Conservation (phyloP, 1,140 invertebrate species). For the Solen grandis region DNA sequence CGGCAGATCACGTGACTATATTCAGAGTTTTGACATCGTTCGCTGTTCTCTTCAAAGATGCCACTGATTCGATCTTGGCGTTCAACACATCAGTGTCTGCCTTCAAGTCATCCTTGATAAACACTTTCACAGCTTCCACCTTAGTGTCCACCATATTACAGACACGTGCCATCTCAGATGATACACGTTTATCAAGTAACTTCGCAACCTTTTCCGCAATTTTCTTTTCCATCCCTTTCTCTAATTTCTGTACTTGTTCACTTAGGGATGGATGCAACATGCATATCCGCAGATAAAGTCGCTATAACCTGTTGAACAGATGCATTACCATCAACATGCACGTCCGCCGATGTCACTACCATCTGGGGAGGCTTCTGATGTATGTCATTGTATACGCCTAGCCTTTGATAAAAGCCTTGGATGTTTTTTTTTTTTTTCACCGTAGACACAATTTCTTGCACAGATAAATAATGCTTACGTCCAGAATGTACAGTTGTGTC, state of each 20-base stretch:
- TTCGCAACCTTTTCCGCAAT: background rate
- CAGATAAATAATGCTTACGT: background rate
- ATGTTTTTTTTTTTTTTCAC: background rate
- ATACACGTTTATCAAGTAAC: constrained; percentile 1
- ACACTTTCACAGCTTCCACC: background rate
- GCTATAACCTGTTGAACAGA: background rate
- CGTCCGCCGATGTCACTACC: constrained; percentile 3
- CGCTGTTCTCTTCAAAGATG: no score
- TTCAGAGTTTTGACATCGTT: constrained; percentile 7
- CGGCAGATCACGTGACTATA: background rate
- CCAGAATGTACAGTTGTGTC: no score
- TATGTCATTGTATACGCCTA: background rate
- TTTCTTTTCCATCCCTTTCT: constrained; percentile 2
- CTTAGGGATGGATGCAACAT: constrained; percentile 11
- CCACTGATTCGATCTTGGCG: no score
- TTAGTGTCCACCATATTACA: background rate
- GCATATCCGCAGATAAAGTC: constrained; percentile 18
- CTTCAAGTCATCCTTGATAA: no score
- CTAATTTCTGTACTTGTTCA: constrained; percentile 9
- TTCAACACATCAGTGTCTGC: no score
- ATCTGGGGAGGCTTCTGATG: constrained; percentile 1
- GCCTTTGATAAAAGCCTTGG: background rate
- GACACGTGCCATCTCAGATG: background rate
- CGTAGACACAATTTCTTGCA: background rate
- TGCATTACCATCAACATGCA: constrained; percentile 23